Conservation (phyloP, 2,113 vertebrate genomes). For the Himantopus leucocephalus region DNA sequence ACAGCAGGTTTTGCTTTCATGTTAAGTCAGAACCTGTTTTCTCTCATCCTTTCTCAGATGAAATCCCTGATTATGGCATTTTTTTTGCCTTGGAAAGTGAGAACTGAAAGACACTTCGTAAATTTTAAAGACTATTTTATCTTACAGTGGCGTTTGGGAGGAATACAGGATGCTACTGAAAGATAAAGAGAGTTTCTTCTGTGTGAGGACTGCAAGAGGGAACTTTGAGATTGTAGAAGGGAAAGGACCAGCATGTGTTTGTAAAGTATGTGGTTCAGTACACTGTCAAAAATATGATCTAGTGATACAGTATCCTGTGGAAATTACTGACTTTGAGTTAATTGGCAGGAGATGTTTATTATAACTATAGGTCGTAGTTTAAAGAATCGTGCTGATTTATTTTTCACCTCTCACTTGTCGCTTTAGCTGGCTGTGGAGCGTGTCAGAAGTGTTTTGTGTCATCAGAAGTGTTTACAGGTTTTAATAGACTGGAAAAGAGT, state of each 20-base stretch:
- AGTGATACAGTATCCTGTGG: background rate
- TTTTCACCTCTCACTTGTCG: background rate
- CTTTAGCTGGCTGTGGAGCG: background rate
- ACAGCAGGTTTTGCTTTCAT: background rate
- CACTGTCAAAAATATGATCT: too few species aligned
- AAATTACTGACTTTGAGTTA: background rate
- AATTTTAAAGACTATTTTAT: background rate
- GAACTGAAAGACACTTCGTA: background rate
- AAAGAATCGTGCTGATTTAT: background rate
- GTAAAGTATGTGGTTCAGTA: too few species aligned
- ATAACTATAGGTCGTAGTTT: background rate
- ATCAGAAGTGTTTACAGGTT: background rate
- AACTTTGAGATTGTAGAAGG: background rate
- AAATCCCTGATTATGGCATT: rapidly evolving
- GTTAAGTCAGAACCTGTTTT: background rate
- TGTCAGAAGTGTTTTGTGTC: background rate
- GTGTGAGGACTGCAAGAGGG: rapidly evolving
- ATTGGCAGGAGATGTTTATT: background rate
- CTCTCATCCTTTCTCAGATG: background rate
- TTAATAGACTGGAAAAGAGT: background rate
- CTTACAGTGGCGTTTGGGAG: background rate
- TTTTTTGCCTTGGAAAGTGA: background rate
- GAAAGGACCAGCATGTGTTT: background rate
- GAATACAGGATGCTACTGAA: background rate
- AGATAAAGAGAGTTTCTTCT: background rate